A percentile compares a stretch with the other conserved stretches of the same genome.
These are phyloP conservation scores for Tenthredo amoena DNA, from an alignment of 2,888 invertebrate species.

Conservation along the genomic window DNA sequence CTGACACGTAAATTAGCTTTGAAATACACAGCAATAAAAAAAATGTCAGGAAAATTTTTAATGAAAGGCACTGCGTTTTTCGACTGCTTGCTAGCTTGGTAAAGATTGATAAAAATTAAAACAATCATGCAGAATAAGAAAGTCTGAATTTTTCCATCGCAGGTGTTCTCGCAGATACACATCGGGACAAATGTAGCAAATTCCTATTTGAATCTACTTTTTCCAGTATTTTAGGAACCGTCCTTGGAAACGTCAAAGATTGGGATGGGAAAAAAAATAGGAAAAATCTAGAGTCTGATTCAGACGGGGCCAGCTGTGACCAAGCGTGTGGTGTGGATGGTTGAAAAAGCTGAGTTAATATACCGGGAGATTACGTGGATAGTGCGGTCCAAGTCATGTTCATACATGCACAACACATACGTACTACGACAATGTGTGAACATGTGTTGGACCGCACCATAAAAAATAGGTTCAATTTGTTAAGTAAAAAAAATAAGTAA, in stretches of 20 bases:
- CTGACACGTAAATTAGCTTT: constrained; percentile 25
- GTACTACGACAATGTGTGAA: too few species aligned
- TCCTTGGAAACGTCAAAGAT: constrained; percentile 17
- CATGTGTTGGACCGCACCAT: too few species aligned
- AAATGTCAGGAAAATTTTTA: neutral
- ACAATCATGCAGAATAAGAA: constrained; percentile 16
- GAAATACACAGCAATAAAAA: constrained; percentile 12
- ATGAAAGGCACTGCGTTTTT: constrained; percentile 23
- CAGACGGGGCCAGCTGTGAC: neutral
- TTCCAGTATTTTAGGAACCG: constrained; percentile 10
- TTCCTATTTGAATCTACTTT: constrained; percentile 17
- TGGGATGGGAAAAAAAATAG: constrained; percentile 15
- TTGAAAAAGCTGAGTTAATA: neutral
- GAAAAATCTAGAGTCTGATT: constrained; percentile 28
- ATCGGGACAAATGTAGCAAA: constrained; percentile 24
- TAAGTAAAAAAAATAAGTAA: neutral
- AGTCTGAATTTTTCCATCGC: constrained; percentile 24
- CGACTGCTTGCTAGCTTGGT: constrained; percentile 34
- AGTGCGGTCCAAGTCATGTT: too few species aligned
- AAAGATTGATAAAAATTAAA: constrained; percentile 10
- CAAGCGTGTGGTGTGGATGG: constrained; percentile 31
- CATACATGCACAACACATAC: too few species aligned
- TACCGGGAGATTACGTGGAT: neutral
- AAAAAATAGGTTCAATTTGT: too few species aligned
- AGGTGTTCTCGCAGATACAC: constrained; percentile 25